Evolutionary conservation across 2,888 invertebrate species (phyloP), one percentile per base, ranked within the genome.

Genomic region (Laothoe populi): DNA sequence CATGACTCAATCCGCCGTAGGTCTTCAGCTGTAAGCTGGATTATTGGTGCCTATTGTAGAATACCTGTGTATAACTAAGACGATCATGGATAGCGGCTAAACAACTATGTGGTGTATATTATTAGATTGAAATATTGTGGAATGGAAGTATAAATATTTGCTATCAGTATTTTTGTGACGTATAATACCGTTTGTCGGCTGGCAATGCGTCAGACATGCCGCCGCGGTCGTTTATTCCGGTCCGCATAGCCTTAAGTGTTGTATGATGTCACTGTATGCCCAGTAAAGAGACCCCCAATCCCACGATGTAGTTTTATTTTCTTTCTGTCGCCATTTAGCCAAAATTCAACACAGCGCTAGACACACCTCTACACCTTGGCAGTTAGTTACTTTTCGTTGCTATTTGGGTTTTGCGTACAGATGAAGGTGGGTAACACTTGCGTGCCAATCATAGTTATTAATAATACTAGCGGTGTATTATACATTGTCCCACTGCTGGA

Each of bases 251-350:
- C 19, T 11, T 46, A 46, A 46, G 45, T 45, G 46, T 16, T 21
- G 11, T 60, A 46, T 60, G 45, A 16, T 35, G 46, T 35, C 31
- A 31, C 19, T 45, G 45, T 46, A 46, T 31, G 45, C 45, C 45
- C 42, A 53, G 58, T 53, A 40, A 62, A 31, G 24, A 31, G 26
- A 45, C 45, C 26, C 48, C 53, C 53, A 35, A n/a, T 53, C 53
- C 53, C 10, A 35, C n/a, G 57, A 35, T 26, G 42, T 21, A 16
- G 26, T 48, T 26, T 40, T 44, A 53, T 24, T 42, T n/a, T 38
- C 11, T 21, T 4, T 11, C 13, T 38, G 10, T 38, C 38, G 31
- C 8, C 7, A 31, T 5, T 31, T 31, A 4, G n/a, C n/a, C 31
- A 4, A 31, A 31, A 5, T 26, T 11, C 5, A 7, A 38, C 38